Evolutionary conservation across 2,888 invertebrate genomes (phyloP).

Genomic region (Folsomia candida): DNA sequence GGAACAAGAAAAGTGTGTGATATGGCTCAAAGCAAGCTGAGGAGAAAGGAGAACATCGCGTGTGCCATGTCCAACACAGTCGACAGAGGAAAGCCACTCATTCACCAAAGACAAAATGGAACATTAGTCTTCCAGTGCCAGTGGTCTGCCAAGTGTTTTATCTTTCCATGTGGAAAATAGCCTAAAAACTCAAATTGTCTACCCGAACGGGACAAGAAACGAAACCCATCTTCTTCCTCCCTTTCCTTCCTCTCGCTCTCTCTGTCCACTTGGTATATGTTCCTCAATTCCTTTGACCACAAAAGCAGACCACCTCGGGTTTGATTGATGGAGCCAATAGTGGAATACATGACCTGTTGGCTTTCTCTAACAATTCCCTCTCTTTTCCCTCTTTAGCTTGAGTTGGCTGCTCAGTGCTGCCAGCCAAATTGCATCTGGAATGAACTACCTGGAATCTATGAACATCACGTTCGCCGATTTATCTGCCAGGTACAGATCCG

Average conservation of each 20-base stretch:
- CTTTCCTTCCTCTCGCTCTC: neutral
- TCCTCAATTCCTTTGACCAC: conserved; percentile 11
- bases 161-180: conserved; percentile 18
- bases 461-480: conserved; percentile 50
- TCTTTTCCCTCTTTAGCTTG: conserved; percentile 34
- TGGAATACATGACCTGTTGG: conserved; percentile 15
- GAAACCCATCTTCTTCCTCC: conserved; percentile 12
- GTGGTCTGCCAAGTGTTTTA: conserved; percentile 2
- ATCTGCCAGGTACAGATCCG: conserved; percentile 50
- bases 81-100: neutral
- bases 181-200: neutral
- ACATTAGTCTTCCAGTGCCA: conserved; percentile 16
- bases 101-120: conserved; percentile 19
- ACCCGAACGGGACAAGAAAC: neutral
- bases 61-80: conserved; percentile 2
- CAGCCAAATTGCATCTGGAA: conserved; percentile 50
- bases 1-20: too few relatives aligned
- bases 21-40: too few relatives aligned
- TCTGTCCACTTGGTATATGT: conserved; percentile 1
- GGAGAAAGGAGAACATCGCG: conserved; percentile 4
- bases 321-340: conserved; percentile 18
- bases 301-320: conserved; percentile 13
- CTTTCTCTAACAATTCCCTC: neutral
- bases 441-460: conserved; percentile 51
- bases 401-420: conserved; percentile 48